Evolutionary conservation across 2,113 vertebrate genomes (phyloP).

Genomic region (Chrysemys picta): DNA sequence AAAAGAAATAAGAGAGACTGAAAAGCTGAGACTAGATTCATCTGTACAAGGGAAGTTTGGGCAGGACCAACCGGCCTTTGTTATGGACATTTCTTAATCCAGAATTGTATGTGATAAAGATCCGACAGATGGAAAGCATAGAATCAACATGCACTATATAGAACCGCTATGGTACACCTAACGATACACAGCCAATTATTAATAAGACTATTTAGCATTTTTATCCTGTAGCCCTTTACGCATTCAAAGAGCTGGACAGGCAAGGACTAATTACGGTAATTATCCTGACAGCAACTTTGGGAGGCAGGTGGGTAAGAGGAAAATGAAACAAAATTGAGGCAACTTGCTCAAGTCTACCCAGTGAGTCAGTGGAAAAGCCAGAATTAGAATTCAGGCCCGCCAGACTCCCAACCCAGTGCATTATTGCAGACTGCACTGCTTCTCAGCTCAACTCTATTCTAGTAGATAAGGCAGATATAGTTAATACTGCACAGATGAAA

Average conservation of each 20-base stretch:
- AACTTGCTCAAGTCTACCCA: background rate
- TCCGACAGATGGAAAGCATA: background rate
- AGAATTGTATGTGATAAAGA: accelerated
- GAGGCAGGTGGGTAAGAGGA: background rate
- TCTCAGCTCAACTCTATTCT: slow-evolving; percentile 1
- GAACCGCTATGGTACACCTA: background rate
- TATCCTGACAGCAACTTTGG: background rate
- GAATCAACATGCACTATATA: background rate
- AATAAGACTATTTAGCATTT: background rate
- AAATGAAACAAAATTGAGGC: slow-evolving; percentile 29
- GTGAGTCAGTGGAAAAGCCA: background rate
- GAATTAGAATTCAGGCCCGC: slow-evolving; percentile 2
- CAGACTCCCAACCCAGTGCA: background rate
- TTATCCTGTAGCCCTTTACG: accelerated
- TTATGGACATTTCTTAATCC: background rate
- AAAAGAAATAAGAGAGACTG: background rate
- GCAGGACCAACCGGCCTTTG: background rate
- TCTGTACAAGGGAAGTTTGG: background rate
- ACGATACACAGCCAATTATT: background rate
- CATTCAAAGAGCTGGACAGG: background rate
- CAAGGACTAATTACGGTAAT: background rate
- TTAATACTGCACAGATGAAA: background rate
- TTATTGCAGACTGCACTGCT: slow-evolving; percentile 12
- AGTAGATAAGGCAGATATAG: background rate
- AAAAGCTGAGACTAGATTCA: accelerated